Percentiles rank a stretch among this genome's conserved stretches.
Evolutionary conservation across 2,113 vertebrate species (phyloP).

Genomic region (Cochlearius cochlearius): DNA sequence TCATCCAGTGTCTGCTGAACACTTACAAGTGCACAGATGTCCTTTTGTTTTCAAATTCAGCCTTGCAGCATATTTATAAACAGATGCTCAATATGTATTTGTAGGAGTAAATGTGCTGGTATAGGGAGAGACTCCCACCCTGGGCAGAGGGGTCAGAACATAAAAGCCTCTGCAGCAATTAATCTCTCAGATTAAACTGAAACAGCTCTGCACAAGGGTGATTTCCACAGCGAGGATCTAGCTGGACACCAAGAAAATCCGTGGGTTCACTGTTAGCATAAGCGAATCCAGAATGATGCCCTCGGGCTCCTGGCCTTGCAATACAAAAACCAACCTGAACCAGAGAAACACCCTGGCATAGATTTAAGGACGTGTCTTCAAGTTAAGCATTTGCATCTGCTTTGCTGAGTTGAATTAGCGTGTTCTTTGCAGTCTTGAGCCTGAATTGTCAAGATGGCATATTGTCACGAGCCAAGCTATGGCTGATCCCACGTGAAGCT

Average conservation of each 20-base stretch:
- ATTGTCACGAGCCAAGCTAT: fast-evolving
- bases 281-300: background rate
- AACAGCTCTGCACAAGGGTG: background rate
- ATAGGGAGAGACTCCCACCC: background rate
- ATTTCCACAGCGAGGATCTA: background rate
- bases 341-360: background rate
- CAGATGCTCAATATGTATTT: background rate
- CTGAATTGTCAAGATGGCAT: fast-evolving
- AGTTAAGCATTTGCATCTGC: background rate
- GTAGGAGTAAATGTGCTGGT: background rate
- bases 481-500: fast-evolving
- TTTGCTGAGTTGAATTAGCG: fast-evolving
- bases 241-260: background rate
- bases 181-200: background rate
- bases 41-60: background rate
- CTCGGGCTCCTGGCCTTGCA: background rate
- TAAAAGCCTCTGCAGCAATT: background rate
- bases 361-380: background rate
- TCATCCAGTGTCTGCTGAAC: background rate
- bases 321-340: background rate
- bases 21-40: background rate
- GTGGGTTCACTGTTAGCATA: background rate
- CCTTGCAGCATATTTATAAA: background rate
- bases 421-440: background rate
- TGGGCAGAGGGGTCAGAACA: background rate